Conservation (phyloP, 2,797 vertebrate genomes). For the Lutjanus campechanus region DNA sequence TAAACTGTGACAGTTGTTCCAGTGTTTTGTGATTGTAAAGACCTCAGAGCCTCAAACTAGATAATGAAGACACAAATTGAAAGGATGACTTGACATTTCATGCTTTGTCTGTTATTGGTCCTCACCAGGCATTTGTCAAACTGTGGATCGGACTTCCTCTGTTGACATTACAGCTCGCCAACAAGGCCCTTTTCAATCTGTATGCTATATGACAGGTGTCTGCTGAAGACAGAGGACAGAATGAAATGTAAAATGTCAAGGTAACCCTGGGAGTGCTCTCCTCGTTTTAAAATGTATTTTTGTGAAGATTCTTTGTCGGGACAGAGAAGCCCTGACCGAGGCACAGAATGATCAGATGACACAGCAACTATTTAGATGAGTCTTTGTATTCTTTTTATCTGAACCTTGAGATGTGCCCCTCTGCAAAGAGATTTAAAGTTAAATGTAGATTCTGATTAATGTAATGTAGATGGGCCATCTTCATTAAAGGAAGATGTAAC, state of each 20-base stretch:
- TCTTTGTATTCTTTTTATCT: neutral
- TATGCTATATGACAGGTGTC: constrained; percentile 6
- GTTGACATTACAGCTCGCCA: constrained; percentile 14
- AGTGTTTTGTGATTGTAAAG: neutral
- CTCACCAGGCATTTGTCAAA: constrained; percentile 15
- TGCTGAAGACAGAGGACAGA: constrained; percentile 22
- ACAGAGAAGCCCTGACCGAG: neutral
- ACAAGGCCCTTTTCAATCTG: constrained; percentile 9
- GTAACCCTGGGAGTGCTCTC: neutral
- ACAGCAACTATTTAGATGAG: neutral
- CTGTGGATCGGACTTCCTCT: neutral
- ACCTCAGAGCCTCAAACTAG: neutral
- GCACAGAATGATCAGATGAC: neutral
- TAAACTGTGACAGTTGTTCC: neutral
- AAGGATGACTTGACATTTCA: constrained; percentile 28
- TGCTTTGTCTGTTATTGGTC: constrained; percentile 16
- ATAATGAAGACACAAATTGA: neutral
- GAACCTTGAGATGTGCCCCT: neutral
- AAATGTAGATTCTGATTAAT: too few relatives aligned
- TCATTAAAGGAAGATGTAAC: neutral
- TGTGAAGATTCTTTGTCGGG: neutral
- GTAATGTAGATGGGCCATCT: too few relatives aligned
- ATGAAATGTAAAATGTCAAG: constrained; percentile 32
- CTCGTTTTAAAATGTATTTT: neutral
- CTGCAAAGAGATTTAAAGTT: neutral